Conservation (phyloP, 2,888 invertebrate genomes). For the Brenthis ino region DNA sequence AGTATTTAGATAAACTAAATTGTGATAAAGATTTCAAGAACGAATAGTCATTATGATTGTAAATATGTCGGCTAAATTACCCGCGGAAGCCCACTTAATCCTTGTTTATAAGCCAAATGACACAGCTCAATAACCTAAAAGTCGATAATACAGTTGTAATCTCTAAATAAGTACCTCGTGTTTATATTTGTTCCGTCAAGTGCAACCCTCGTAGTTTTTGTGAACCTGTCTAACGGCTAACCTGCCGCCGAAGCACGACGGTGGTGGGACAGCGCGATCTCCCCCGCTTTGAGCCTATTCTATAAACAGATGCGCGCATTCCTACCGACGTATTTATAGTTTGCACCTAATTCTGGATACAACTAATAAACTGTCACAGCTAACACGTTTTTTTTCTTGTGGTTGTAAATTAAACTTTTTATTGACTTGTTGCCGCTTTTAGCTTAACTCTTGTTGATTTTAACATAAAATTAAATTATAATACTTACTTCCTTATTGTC, state of each 20-base stretch:
- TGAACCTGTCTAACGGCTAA: slow-evolving; percentile 56
- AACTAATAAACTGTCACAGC: slow-evolving; percentile 50
- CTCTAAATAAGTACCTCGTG: neutral
- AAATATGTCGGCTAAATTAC: neutral
- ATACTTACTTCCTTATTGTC: neutral
- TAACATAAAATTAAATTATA: neutral
- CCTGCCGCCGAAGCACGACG: slow-evolving; percentile 45
- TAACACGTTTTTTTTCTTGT: slow-evolving; percentile 40
- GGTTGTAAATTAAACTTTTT: slow-evolving; percentile 23
- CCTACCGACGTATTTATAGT: slow-evolving; percentile 66
- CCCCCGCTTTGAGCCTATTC: slow-evolving; percentile 66
- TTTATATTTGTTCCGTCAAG: slow-evolving; percentile 21
- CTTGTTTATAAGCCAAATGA: neutral
- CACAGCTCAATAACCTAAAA: neutral
- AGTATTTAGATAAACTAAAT: neutral
- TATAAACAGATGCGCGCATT: slow-evolving; percentile 77
- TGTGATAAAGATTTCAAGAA: neutral
- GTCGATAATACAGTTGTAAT: neutral
- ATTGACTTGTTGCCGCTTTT: slow-evolving; percentile 8
- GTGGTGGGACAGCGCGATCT: slow-evolving; percentile 44
- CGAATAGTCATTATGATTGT: neutral
- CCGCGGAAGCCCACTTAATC: neutral
- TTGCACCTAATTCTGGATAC: slow-evolving; percentile 67
- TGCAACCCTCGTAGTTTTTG: slow-evolving; percentile 38
- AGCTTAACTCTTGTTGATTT: neutral